Evolutionary conservation across 1,140 invertebrate species (phyloP).

Genomic region (Paracyclopina nana): DNA sequence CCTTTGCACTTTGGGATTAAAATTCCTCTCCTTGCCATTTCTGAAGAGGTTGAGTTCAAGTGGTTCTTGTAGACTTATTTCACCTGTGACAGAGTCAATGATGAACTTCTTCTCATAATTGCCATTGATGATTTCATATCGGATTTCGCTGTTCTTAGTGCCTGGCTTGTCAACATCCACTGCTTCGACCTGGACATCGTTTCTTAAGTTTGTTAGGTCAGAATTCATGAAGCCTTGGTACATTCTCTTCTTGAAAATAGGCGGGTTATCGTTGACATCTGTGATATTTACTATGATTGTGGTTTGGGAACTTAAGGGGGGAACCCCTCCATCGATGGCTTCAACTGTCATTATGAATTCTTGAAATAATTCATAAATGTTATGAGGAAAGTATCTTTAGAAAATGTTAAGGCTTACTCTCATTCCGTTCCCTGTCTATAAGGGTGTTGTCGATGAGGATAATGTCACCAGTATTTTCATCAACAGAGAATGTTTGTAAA

Average conservation of each 20-base stretch:
- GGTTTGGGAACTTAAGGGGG: neutral
- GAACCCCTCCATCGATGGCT: slow-evolving; percentile 5
- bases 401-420: too few species aligned
- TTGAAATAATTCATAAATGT: too few species aligned
- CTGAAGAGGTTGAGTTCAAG: too few species aligned
- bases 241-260: neutral
- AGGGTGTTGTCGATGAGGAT: neutral
- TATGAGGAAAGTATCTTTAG: too few species aligned
- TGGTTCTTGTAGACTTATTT: neutral
- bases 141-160: neutral
- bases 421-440: slow-evolving; percentile 2
- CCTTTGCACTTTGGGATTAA: too few species aligned
- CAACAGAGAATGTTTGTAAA: slow-evolving; percentile 1
- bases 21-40: too few species aligned
- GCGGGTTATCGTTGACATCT: slow-evolving; percentile 14
- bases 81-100: slow-evolving; percentile 2
- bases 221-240: slow-evolving; percentile 1
- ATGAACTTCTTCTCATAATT: neutral
- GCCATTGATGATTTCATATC: slow-evolving; percentile 3
- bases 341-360: neutral
- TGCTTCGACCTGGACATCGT: neutral
- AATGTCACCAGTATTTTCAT: slow-evolving; percentile 13
- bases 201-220: neutral
- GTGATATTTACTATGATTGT: slow-evolving; percentile 4
- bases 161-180: neutral